Base-by-base conservation (phyloP, 2,888 invertebrate species). In the Cheilosia vernalis region DNA sequence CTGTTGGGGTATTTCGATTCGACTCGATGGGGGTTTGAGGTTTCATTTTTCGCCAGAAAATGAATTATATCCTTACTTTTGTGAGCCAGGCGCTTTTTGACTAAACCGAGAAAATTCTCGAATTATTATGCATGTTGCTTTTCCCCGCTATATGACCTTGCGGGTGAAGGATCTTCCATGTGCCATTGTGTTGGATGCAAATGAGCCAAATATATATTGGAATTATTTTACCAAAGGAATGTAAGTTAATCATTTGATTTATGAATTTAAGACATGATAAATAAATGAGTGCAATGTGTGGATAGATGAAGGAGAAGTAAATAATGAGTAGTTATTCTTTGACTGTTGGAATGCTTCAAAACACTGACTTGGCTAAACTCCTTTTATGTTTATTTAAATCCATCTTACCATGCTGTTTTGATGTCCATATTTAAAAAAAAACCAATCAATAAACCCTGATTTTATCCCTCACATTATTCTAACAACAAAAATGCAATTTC, bases 121-220 rank as follows among this genome's bases (percentile, higher is more conserved):
- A 30, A 9, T 17, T 55, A 17, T 63, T 63, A 42, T 51, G 13
- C 40, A 17, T 49, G 51, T 6, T 27, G 27, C 27, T 27, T 0
- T 72, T 30, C 24, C 37, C 17, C 24, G 5, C 13, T 61, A 72
- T 61, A 72, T 64, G 72, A 72, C 79, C 72, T 79, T 72, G 79
- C 64, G 60, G 19, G 9, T 19, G 40, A 77, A 44, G 70, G 64
- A 77, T 77, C 27, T 67, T 33, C 19, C 40, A 37, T 30, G 69
- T 53, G 6, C 10, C 24, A 27, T 51, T 44, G 40, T 55, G 70
- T 21, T 33, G 49, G 49, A 85, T 85, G 66, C 76, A 80, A 85
- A 85, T 76, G 80, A 85, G 80, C 49, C 74, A 40, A 79, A 51
- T 85, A 72, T 72, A 76, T 80, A 72, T 76, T 80, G 79, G 64